These are phyloP conservation scores for Coelopa frigida DNA, from an alignment of 1,140 invertebrate species.

Conservation along the genomic window DNA sequence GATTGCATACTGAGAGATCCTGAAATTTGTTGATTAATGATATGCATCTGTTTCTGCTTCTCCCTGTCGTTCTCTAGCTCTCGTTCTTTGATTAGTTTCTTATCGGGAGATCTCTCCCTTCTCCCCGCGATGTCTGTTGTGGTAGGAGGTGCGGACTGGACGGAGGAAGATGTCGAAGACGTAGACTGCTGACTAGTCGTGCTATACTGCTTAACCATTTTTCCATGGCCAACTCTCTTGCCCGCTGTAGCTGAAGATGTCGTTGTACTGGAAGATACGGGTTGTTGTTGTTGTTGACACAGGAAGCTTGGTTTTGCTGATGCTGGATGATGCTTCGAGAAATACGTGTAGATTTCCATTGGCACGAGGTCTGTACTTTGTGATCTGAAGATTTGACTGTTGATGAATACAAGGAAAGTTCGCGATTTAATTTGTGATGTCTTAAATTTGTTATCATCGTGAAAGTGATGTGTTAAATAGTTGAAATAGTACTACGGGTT, in stretches of 20 bases:
- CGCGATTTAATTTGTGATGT: no score
- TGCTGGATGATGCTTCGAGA: constrained; percentile 39
- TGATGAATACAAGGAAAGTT: no score
- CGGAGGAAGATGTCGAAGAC: constrained; percentile 18
- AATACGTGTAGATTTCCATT: constrained; percentile 32
- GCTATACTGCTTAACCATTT: constrained; percentile 20
- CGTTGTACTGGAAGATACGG: neutral
- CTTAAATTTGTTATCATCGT: no score
- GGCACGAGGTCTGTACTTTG: constrained; percentile 19
- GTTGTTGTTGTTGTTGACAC: constrained; percentile 13
- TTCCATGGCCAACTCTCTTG: constrained; percentile 6
- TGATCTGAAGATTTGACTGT: constrained; percentile 19
- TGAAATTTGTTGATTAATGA: no score
- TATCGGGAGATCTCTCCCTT: no score
- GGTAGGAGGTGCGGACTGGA: constrained; percentile 13
- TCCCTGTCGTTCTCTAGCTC: neutral
- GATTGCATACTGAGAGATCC: constrained; percentile 5
- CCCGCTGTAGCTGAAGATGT: constrained; percentile 10
- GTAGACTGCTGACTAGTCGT: constrained; percentile 19
- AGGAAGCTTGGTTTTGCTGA: constrained; percentile 13
- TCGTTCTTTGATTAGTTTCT: neutral
- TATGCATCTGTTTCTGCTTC: constrained; percentile 10
- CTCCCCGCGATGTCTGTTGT: neutral
- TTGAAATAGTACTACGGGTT: no score
- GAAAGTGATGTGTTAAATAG: no score